A percentile compares a stretch with the other conserved stretches of the same genome.
Conservation (phyloP, 2,797 vertebrate genomes). For the Aldrovandia affinis region DNA sequence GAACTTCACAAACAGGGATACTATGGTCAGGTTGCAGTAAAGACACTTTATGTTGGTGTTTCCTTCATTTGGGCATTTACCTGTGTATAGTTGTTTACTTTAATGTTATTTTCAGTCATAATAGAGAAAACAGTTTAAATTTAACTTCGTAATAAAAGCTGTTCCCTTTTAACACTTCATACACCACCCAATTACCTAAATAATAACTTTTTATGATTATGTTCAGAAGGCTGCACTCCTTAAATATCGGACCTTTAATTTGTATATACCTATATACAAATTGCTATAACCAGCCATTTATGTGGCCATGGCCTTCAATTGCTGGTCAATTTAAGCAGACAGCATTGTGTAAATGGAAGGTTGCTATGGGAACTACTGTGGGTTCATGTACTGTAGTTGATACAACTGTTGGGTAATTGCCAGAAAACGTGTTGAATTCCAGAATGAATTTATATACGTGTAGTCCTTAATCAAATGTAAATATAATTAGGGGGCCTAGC, state of each 20-base stretch:
- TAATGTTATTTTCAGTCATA: not conserved
- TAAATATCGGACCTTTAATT: not conserved
- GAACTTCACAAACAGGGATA: not conserved
- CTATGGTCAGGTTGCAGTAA: too few species aligned
- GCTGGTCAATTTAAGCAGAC: slow-evolving; percentile 4
- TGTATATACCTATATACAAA: not conserved
- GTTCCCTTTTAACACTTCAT: too few species aligned
- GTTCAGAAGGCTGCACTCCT: not conserved
- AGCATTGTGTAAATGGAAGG: not conserved
- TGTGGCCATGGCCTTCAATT: not conserved
- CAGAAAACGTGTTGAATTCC: not conserved
- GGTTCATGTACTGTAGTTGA: not conserved
- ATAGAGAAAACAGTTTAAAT: not conserved
- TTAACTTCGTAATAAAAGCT: not conserved
- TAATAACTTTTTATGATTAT: not conserved
- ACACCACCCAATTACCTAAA: not conserved
- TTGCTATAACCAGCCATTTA: not conserved
- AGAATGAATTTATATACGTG: not conserved
- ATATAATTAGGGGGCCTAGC: not conserved
- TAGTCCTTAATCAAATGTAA: not conserved
- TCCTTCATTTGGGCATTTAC: too few species aligned
- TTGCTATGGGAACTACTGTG: not conserved
- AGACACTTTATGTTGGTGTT: too few species aligned
- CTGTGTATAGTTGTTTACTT: not conserved
- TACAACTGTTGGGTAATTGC: not conserved